Evolutionary conservation across 2,888 invertebrate genomes (phyloP).

Genomic region (Yponomeuta malinellus): DNA sequence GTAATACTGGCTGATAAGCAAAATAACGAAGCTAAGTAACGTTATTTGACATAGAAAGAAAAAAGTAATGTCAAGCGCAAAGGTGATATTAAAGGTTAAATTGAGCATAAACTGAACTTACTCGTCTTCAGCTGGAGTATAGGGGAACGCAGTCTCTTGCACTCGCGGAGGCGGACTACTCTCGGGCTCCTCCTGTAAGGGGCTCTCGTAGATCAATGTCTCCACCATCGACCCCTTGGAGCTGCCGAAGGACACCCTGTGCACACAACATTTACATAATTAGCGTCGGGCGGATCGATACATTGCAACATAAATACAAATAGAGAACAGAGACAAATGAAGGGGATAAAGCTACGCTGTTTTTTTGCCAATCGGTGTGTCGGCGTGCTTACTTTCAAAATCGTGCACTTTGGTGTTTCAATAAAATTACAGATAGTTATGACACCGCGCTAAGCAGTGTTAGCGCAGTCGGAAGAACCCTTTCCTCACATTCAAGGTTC

Average conservation of each 20-base stretch:
- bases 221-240: conserved; percentile 97
- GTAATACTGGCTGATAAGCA: not conserved
- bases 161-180: conserved; percentile 76
- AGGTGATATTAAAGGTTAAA: not conserved
- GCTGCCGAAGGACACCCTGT: conserved; percentile 94
- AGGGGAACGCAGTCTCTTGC: conserved; percentile 64
- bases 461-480: too few relatives aligned
- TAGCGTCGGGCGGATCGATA: not conserved
- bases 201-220: conserved; percentile 92
- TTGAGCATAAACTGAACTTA: conserved; percentile 39
- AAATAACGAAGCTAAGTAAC: not conserved
- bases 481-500: too few relatives aligned
- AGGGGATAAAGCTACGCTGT: too few relatives aligned
- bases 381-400: too few relatives aligned
- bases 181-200: conserved; percentile 87
- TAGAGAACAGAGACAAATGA: not conserved
- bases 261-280: conserved; percentile 25
- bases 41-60: not conserved
- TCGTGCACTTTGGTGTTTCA: too few relatives aligned
- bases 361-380: too few relatives aligned
- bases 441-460: too few relatives aligned
- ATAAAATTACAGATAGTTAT: too few relatives aligned
- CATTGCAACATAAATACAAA: not conserved
- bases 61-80: not conserved
- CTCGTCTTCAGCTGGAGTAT: conserved; percentile 76